Evolutionary conservation across 2,888 invertebrate genomes (phyloP).

Genomic region (Rotaria socialis): DNA sequence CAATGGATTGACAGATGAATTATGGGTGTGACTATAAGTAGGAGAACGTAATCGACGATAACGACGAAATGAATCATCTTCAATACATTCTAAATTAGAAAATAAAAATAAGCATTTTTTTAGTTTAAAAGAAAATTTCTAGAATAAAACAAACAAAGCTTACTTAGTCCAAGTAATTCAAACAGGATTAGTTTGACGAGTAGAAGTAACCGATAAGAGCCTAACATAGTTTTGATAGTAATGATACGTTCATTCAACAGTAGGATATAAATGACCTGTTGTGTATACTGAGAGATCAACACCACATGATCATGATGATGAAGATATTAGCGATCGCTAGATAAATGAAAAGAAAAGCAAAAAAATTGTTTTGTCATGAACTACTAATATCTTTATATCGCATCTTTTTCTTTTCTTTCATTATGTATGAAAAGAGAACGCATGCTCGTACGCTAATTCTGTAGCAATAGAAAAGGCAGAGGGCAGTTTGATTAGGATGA

Average conservation of each 20-base stretch:
- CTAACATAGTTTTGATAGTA: background rate
- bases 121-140: background rate
- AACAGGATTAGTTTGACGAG: background rate
- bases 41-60: background rate
- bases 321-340: constrained; percentile 4
- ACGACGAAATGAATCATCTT: background rate
- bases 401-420: background rate
- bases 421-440: background rate
- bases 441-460: background rate
- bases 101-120: background rate
- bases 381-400: background rate
- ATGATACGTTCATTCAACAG: constrained; percentile 19
- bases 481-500: constrained; percentile 18
- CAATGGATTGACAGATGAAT: background rate
- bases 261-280: constrained; percentile 9
- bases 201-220: constrained; percentile 12
- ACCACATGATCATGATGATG: constrained; percentile 11
- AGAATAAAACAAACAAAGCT: background rate
- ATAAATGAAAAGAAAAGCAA: background rate
- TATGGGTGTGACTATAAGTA: background rate
- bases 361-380: background rate
- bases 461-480: background rate
- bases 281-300: background rate
- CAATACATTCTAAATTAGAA: background rate
- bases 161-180: constrained; percentile 8